A percentile compares a stretch with the other conserved stretches of the same genome.
Conservation (phyloP, 2,888 invertebrate species). For the Sycophila texana region DNA sequence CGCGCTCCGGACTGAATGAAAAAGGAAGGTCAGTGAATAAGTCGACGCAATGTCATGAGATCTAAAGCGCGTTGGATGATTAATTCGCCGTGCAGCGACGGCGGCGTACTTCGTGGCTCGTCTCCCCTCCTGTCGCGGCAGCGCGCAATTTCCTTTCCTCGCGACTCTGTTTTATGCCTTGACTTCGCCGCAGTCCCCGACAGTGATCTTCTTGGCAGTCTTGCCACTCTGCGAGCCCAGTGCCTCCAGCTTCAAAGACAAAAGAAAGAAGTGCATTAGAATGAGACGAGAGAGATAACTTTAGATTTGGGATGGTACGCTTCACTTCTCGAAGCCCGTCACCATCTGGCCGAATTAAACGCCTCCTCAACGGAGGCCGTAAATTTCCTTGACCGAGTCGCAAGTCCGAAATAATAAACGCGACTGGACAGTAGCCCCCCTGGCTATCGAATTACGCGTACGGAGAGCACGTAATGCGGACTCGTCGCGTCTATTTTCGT, state of each 20-base stretch:
- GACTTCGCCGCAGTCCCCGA: slow-evolving; percentile 90
- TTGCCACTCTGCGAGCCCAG: slow-evolving; percentile 90
- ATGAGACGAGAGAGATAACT: not conserved
- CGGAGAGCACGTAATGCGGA: slow-evolving; percentile 27
- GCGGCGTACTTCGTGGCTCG: no score
- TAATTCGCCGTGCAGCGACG: slow-evolving; percentile 19
- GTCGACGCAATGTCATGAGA: slow-evolving; percentile 48
- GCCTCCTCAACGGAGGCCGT: not conserved
- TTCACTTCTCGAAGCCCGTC: no score
- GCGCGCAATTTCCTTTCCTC: not conserved
- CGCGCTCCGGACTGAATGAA: slow-evolving; percentile 30
- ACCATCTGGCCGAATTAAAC: no score
- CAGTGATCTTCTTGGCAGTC: slow-evolving; percentile 87
- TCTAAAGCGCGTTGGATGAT: slow-evolving; percentile 41
- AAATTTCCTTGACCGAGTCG: not conserved
- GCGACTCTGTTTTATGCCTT: slow-evolving; percentile 34
- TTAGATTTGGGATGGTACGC: not conserved
- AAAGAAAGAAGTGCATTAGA: slow-evolving; percentile 21
- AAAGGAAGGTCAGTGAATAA: slow-evolving; percentile 46
- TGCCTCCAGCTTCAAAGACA: slow-evolving; percentile 79
- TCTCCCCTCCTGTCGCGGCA: no score
- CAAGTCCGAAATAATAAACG: slow-evolving; percentile 27
- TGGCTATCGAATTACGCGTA: slow-evolving; percentile 47
- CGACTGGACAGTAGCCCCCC: not conserved
- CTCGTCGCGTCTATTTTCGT: slow-evolving; percentile 49